Evolutionary conservation across 2,888 invertebrate species (phyloP), one percentile per base, ranked within the genome.

Genomic region (Yponomeuta evonymella): DNA sequence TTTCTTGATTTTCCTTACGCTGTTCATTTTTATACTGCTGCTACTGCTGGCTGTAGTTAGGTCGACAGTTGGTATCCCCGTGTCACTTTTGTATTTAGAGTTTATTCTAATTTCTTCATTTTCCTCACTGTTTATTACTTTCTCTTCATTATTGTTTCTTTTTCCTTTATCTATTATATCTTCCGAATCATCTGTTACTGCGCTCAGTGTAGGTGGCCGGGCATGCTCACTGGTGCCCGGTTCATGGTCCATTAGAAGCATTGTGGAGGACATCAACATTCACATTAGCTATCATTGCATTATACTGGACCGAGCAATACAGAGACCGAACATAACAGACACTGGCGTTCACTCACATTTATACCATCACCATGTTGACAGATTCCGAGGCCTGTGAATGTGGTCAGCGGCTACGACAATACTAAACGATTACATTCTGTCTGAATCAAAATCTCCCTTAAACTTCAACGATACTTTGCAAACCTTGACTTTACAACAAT

Each of bases 291-390:
- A 75, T 86, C 87, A 89, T 89, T 78, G 79, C 88, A 84, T 83
- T 33, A 78, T 82, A 87, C 87, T 85, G 83, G 84, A 88, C 87
- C 86, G 83, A 82, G 77, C 84, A 85, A 89, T 86, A 89, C 89
- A 86, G 76, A 85, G 79, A 88, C 86, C 85, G 85, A 80, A 90
- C 91, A 90, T 76, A 81, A 83, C 81, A 78, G 78, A 90, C 90
- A 91, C 90, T 89, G 87, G 86, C 86, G 88, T 88, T 90, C 89
- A 91, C 90, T 87, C 83, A 92, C 90, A 89, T 90, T 83, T 78
- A 76, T 73, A 75, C 76, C 76, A 74, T 89, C 85, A 88, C 93
- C 88, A 88, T 90, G 83, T 87, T 51, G 89, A 89, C 81, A 77
- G 78, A 78, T 80, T 84, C 82, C 81, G 83, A 86, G 82, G 86